Conservation (phyloP, 37 sponge, comb jelly and placozoan species). For the Theonella swinhoei region DNA sequence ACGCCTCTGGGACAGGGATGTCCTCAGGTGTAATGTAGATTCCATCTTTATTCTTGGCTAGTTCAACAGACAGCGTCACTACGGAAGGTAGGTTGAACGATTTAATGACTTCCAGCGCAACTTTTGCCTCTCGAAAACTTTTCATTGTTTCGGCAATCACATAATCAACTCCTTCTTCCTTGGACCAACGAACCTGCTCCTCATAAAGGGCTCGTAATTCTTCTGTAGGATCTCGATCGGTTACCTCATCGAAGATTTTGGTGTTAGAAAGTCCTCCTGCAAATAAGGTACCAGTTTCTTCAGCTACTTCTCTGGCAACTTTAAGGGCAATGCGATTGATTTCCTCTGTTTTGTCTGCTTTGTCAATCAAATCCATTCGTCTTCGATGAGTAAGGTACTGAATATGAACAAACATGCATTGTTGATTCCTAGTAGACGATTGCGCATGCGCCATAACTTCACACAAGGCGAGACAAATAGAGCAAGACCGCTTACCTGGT, state of each 20-base stretch:
- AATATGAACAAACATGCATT: background rate
- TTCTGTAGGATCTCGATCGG: background rate
- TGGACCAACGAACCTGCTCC: constrained; percentile 63
- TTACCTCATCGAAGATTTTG: constrained; percentile 3
- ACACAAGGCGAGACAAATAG: too few species aligned
- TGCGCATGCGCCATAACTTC: background rate
- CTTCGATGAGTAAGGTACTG: constrained; percentile 62
- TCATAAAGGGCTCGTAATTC: constrained; percentile 19
- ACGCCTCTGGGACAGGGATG: constrained; percentile 46
- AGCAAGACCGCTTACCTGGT: constrained; percentile 11
- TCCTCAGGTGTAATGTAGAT: constrained; percentile 14
- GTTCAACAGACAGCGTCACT: background rate
- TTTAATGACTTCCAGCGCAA: constrained; percentile 60
- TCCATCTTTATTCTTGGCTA: background rate
- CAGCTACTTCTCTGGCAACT: constrained; percentile 61
- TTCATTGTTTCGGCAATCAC: constrained; percentile 54
- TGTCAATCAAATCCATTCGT: constrained; percentile 50
- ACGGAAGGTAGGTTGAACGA: constrained; percentile 52
- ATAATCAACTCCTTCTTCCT: constrained; percentile 69
- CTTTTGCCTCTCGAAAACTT: constrained; percentile 37
- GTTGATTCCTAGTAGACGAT: background rate
- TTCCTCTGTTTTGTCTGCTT: constrained; percentile 55
- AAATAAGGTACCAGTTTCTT: constrained; percentile 42
- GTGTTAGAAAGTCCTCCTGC: constrained; percentile 59
- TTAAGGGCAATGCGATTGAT: constrained; percentile 55